A percentile compares a stretch with the other conserved stretches of the same genome.
Conservation (phyloP, 2,113 vertebrate genomes). For the Microtus oregoni region DNA sequence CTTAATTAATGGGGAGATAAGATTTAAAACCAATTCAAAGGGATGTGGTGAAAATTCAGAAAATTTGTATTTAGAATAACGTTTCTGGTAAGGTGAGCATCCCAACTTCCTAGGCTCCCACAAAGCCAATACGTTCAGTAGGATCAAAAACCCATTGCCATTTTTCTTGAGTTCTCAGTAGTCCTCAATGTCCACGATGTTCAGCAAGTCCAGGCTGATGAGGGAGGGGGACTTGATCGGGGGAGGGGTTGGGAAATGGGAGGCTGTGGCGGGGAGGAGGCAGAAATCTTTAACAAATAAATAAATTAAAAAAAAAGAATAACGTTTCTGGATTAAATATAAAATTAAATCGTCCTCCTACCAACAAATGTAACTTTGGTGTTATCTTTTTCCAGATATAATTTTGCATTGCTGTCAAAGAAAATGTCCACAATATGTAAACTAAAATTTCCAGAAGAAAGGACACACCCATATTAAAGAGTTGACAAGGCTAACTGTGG, state of each 20-base stretch:
- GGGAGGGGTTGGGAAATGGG: no score
- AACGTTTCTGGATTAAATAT: background rate
- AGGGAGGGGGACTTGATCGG: no score
- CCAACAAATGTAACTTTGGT: background rate
- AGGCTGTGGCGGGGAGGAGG: no score
- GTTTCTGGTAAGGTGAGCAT: background rate
- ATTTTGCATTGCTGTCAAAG: background rate
- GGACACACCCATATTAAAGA: background rate
- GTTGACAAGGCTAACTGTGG: background rate
- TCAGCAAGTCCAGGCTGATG: no score
- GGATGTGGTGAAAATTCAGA: background rate
- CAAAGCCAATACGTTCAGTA: no score
- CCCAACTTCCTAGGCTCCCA: no score
- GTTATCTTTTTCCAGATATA: background rate
- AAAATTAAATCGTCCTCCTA: background rate
- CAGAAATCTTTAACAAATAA: no score
- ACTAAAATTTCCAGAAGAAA: background rate
- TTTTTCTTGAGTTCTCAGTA: no score
- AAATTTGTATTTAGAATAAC: background rate
- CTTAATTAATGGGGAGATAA: background rate
- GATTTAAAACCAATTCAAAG: background rate
- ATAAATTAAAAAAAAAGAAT: background rate
- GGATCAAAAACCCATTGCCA: no score
- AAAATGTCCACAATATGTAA: background rate
- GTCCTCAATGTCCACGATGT: no score